Evolutionary conservation across 2,888 invertebrate genomes (phyloP).

Genomic region (Iselma pallidipennis): DNA sequence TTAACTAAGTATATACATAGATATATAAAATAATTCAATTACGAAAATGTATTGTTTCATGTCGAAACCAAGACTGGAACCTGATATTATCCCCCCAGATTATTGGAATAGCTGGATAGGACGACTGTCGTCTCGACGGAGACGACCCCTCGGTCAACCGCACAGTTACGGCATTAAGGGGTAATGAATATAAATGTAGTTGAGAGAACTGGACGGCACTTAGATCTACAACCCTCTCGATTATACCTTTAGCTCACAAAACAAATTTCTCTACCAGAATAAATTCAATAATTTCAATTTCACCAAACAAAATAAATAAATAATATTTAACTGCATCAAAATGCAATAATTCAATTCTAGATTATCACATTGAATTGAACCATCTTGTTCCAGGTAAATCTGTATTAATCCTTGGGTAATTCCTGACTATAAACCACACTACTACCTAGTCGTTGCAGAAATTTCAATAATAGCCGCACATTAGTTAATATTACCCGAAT

Average conservation of each 20-base stretch:
- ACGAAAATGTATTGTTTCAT: constrained; percentile 1
- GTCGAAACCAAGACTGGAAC: neutral
- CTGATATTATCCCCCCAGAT: neutral
- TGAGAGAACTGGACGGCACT: constrained; percentile 28
- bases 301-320: no score
- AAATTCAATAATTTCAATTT: no score
- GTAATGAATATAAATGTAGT: constrained; percentile 54
- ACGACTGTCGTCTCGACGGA: constrained; percentile 24
- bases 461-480: constrained; percentile 26
- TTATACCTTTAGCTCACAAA: neutral
- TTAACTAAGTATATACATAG: neutral
- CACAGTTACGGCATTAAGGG: constrained; percentile 49
- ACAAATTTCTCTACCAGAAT: no score
- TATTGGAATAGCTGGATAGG: constrained; percentile 5
- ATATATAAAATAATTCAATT: constrained; percentile 7
- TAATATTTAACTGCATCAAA: no score
- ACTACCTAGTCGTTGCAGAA: constrained; percentile 10
- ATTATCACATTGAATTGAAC: neutral
- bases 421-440: neutral
- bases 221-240: constrained; percentile 16
- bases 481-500: constrained; percentile 28
- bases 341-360: no score
- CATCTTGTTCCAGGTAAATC: neutral
- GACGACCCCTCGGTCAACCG: constrained; percentile 49
- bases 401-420: neutral